Base-by-base conservation (phyloP, 2,888 invertebrate genomes). In the Drosophila borealis region DNA sequence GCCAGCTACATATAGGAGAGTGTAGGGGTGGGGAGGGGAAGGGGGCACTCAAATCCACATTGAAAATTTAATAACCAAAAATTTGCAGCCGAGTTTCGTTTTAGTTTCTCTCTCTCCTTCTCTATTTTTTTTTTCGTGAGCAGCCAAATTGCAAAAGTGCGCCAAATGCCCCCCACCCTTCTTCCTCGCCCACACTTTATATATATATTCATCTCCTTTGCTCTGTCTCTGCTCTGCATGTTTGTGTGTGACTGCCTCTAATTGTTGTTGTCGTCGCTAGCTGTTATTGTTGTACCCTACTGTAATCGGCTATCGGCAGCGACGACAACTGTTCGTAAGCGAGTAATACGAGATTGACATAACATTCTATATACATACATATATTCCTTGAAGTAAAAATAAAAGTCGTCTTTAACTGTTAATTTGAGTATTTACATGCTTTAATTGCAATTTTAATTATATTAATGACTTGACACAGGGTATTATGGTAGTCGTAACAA, bases 1-100 rank as follows among this genome's bases (percentile, higher is more conserved):
- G 41, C 19, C 50, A 57, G 49, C 67, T 54, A 56, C 66, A 57
- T 29, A 29, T 29, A 29, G 8, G 8, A 8, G 8, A 25, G 29
- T 8, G 8, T 25, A 17, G 1, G 1, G 17, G 25, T 25, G 6
- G 5, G 25, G 25, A 29, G 8, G 8, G 8, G 29, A 8, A 67
- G 66, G 69, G 45, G 68, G 65, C 68, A 80, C 77, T 81, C 80
- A 80, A 82, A 85, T 85, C 70, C 78, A 80, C 76, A 82, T 85
- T 84, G 87, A 87, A 84, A 84, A 84, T 84, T 84, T 84, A 87
- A 84, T 87, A 87, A 87, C 87, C 81, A 68, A 81, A 81, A 83
- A 81, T 73, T 81, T 80, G 65, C 71, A 68, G 55, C 44, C 62
- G 55, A 61, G 61, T 70, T 76, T 69, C 48, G 34, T 29, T 62